Evolutionary conservation across 2,888 invertebrate species (phyloP).

Genomic region (Diaprepes abbreviatus): DNA sequence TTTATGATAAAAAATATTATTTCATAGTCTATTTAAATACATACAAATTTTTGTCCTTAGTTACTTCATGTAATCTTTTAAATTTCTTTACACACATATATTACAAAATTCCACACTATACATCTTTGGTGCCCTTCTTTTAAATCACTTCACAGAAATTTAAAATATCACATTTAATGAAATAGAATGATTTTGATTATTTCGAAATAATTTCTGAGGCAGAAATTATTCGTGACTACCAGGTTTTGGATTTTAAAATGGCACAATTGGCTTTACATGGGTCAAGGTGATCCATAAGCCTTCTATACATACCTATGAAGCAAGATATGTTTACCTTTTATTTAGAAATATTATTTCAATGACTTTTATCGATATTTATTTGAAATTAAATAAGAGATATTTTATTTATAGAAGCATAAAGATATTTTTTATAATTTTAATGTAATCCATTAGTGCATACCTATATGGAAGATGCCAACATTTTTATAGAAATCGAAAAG

Average conservation of each 20-base stretch:
- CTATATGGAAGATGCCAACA: too few relatives aligned
- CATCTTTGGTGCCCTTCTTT: conserved; percentile 7
- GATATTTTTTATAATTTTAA: too few relatives aligned
- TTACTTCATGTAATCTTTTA: conserved; percentile 9
- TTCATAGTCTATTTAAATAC: neutral
- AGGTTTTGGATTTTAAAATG: conserved; percentile 15
- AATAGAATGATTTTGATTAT: conserved; percentile 1
- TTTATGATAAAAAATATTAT: too few relatives aligned
- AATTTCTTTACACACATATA: conserved; percentile 21
- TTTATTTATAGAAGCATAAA: neutral
- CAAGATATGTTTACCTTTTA: conserved; percentile 27
- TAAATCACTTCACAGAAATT: conserved; percentile 9
- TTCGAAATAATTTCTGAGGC: neutral
- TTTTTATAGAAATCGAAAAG: too few relatives aligned
- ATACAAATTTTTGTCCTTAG: neutral
- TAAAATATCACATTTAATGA: conserved; percentile 11
- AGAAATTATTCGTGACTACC: conserved; percentile 4
- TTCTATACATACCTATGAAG: conserved; percentile 18
- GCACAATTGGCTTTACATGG: conserved; percentile 5
- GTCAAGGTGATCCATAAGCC: conserved; percentile 7
- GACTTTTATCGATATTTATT: too few relatives aligned
- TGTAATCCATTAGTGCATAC: too few relatives aligned
- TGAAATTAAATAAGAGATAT: neutral
- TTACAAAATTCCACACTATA: conserved; percentile 8
- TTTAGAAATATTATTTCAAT: too few relatives aligned